Conservation (phyloP, 2,113 vertebrate genomes). For the Promerops cafer region DNA sequence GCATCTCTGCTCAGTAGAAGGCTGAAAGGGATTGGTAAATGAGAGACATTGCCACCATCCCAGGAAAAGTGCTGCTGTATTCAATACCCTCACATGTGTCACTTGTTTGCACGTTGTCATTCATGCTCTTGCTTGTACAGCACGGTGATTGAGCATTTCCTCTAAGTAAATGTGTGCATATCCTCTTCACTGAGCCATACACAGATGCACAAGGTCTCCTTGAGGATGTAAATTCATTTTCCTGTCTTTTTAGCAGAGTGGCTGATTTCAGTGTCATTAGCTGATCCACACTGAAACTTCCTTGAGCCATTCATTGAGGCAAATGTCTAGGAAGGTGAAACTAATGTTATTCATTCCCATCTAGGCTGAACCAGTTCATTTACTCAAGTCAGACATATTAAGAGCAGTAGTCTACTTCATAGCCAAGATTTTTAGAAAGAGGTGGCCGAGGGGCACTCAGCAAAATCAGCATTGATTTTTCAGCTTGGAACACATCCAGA, state of each 20-base stretch:
- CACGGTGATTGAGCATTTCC: neutral
- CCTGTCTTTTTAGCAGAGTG: neutral
- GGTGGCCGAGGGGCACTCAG: neutral
- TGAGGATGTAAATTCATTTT: conserved; percentile 7
- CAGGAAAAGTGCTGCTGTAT: neutral
- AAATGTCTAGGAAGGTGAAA: neutral
- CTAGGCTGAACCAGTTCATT: conserved; percentile 20
- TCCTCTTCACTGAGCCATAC: neutral
- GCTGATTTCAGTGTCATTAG: conserved; percentile 16
- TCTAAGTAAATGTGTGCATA: neutral
- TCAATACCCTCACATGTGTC: fast-evolving
- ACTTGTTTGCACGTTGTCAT: neutral
- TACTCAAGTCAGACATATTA: neutral
- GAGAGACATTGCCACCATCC: neutral
- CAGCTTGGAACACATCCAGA: neutral
- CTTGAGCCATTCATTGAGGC: neutral
- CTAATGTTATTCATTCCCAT: neutral
- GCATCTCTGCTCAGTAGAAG: neutral
- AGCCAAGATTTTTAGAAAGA: conserved; percentile 17
- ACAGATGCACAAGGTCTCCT: neutral
- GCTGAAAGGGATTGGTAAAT: neutral
- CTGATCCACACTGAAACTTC: neutral
- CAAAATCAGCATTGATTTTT: conserved; percentile 47
- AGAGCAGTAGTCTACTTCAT: neutral
- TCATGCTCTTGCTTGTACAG: neutral